Conservation (phyloP, 2,797 vertebrate species). For the Limnodromus scolopaceus region DNA sequence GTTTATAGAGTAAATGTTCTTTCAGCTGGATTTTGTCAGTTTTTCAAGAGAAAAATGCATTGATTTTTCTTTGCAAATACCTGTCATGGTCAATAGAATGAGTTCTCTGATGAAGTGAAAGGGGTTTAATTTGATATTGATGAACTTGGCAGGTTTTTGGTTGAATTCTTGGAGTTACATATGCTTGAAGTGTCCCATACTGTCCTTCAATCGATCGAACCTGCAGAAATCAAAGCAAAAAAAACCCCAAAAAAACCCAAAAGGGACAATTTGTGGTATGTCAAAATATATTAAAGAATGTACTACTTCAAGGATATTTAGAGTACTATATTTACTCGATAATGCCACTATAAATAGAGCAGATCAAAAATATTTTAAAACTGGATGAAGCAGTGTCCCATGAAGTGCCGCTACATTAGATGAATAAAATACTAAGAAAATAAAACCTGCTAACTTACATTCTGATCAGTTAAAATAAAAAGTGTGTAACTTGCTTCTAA, state of each 20-base stretch:
- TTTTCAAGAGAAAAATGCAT: background rate
- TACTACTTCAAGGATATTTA: background rate
- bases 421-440: background rate
- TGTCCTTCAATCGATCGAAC: slow-evolving; percentile 98
- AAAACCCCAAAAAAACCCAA: background rate
- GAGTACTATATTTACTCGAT: background rate
- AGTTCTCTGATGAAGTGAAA: slow-evolving; percentile 95
- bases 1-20: background rate
- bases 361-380: background rate
- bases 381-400: background rate
- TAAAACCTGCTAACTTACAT: background rate
- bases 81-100: slow-evolving; percentile 90
- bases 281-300: background rate
- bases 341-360: background rate
- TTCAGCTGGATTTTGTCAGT: background rate
- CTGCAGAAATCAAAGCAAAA: slow-evolving; percentile 69
- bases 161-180: slow-evolving; percentile 94
- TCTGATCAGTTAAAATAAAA: background rate
- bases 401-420: background rate
- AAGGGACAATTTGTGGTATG: background rate
- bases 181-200: slow-evolving; percentile 94
- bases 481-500: background rate
- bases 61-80: slow-evolving; percentile 70
- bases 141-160: slow-evolving; percentile 97
- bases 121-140: slow-evolving; percentile 95